Evolutionary conservation across 2,888 invertebrate genomes (phyloP), one percentile per base, ranked within the genome.

Genomic region (Drosophila mercatorum): DNA sequence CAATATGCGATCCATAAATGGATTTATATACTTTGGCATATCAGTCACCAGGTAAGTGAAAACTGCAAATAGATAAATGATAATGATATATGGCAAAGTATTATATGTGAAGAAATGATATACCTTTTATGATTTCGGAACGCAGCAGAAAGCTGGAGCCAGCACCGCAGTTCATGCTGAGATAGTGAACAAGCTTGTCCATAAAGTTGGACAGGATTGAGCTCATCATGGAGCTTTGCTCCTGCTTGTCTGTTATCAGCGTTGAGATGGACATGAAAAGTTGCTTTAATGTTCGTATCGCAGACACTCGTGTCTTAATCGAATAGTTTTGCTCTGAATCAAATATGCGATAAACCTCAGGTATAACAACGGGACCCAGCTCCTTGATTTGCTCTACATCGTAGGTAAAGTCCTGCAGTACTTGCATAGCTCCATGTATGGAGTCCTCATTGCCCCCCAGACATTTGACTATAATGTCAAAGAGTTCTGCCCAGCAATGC

Each of bases 361-460:
- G 95, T 14, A 96, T 92, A 52, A 96, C 94, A 11, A 95, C 94
- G 2, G 96, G 95, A 0, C 95, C 95, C 26, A 96, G 94, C 79
- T 95, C 94, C 8, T 94, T 94, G 79, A 96, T 94, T 89, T 96
- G 95, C 68, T 95, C 95, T 6, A 95, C 94, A 85, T 96, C 96
- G 74, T 95, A 94, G 1, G 94, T 94, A 75, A 96, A 95, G 85
- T 96, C 96, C 80, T 95, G 94, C 43, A 96, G 92, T 5, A 96
- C 95, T 89, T 95, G 93, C 95, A 96, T 95, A 8, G 95, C 95
- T 11, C 96, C 96, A 91, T 96, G 95, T 28, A 96, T 95, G 2
- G 95, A 93, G 75, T 94, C 93, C 75, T 94, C 94, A 74, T 94
- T 94, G 61, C 95, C 94, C 31, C 94, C 94, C 56, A 96, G 92